Evolutionary conservation across 2,113 vertebrate species (phyloP).

Genomic region (Lutjanus erythropterus): DNA sequence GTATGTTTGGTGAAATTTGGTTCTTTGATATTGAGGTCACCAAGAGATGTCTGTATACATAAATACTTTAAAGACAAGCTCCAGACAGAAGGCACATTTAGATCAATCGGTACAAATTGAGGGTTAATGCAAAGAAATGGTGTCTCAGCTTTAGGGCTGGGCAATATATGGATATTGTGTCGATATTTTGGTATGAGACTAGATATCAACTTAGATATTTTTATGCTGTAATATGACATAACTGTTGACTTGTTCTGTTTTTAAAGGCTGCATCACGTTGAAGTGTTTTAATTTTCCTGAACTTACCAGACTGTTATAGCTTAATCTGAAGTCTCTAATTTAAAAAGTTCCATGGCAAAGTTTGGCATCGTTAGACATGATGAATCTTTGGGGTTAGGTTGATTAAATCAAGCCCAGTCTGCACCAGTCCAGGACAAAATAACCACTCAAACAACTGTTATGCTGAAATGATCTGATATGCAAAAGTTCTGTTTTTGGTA

Average conservation of each 20-base stretch:
- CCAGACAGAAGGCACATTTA: neutral
- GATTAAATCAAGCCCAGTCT: neutral
- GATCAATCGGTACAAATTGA: neutral
- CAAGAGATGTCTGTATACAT: neutral
- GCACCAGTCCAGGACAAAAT: neutral
- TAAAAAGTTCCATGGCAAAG: neutral
- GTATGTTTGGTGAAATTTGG: neutral
- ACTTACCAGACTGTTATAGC: no score
- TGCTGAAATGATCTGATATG: neutral
- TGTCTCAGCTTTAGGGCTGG: no score
- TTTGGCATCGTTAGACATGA: constrained; percentile 2
- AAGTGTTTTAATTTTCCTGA: no score
- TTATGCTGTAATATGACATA: no score
- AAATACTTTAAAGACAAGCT: neutral
- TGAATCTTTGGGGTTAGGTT: neutral
- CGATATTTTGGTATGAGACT: no score
- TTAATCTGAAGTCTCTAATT: neutral
- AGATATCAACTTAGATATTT: no score
- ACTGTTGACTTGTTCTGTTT: no score
- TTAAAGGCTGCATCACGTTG: no score
- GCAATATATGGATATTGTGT: no score
- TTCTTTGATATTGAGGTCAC: neutral
- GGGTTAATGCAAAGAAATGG: neutral
- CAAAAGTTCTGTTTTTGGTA: neutral
- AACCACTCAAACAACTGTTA: neutral